Evolutionary conservation across 2,888 invertebrate species (phyloP).

Genomic region (Ditylenchus weischeri): DNA sequence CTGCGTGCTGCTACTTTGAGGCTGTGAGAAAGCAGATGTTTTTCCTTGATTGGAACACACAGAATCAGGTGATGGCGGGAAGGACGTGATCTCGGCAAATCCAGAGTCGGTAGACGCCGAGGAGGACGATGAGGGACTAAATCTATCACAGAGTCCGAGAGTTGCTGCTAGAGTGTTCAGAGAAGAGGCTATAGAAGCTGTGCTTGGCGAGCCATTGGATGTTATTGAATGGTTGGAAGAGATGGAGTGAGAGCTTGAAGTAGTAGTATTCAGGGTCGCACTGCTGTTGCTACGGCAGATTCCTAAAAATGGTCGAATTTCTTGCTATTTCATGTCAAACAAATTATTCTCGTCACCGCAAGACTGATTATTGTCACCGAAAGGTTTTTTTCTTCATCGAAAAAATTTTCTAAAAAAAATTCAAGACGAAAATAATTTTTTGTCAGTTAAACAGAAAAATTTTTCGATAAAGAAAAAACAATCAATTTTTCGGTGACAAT

Average conservation of each 20-base stretch:
- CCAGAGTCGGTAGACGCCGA: conserved; percentile 5
- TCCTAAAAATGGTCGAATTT: background rate
- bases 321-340: too few species aligned
- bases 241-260: background rate
- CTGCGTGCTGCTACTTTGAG: too few species aligned
- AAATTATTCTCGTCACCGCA: too few species aligned
- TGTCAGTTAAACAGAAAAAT: too few species aligned
- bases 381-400: too few species aligned
- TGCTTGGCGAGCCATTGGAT: background rate
- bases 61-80: conserved; percentile 1
- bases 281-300: conserved; percentile 1
- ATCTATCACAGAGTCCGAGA: background rate
- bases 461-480: too few species aligned
- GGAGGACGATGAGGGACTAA: conserved; percentile 10
- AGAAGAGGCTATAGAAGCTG: conserved; percentile 7
- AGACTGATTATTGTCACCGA: too few species aligned
- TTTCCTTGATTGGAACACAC: conserved; percentile 4
- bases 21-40: too few species aligned
- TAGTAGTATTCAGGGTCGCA: background rate
- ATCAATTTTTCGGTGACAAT: too few species aligned
- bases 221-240: background rate
- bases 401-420: too few species aligned
- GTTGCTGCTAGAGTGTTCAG: conserved; percentile 2
- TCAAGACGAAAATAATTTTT: too few species aligned
- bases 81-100: conserved; percentile 1